Base-by-base conservation (phyloP, 2,888 invertebrate genomes). In the Euplagia quadripunctaria region DNA sequence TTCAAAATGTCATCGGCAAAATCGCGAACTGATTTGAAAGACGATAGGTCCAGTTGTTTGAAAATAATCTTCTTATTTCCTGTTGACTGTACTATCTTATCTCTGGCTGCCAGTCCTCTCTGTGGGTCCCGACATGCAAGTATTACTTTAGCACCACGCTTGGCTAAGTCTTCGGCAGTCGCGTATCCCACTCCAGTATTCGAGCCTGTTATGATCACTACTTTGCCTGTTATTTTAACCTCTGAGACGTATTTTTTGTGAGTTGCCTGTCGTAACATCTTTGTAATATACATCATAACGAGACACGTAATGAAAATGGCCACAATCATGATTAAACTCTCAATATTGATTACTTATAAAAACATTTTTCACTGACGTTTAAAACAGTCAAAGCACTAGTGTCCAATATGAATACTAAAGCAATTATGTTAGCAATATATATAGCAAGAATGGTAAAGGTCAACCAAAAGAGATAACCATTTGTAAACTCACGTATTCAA, bases 1-100 rank as follows among this genome's bases (percentile, higher is more conserved):
- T 96, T 95, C 46, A 97, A 95, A 64, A 99, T 96, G 77, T 97
- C 97, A 7, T 96, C 96, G 0, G 98, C 98, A 89, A 99, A 99
- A 77, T 97, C 96, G 16, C 98, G 96, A 17, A 98, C 96, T 0
- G 98, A 98, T 83, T 97, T 96, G 78, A 97, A 96, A 0, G 97
- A 97, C 9, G 97, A 96, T 70, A 98, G 89, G 88, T 98, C 97
- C 65, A 98, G 92, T 86, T 97, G 96, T 87, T 97, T 97, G 0
- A 97, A 96, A 0, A 97, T 82, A 2, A 98, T 91, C 73, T 97
- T 97, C 7, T 93, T 91, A 87, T 98, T 98, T 68, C 97, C 97
- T 0, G 97, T 97, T 68, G 95, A 95, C 82, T 96, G 94, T 17
- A 96, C 89, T 64, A 98, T 96, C 88, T 97, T 96, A 78, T 97